phyloP scores from a whole-genome alignment of 92 coral and sea anemone species.

The Phenganax marumi region DNA sequence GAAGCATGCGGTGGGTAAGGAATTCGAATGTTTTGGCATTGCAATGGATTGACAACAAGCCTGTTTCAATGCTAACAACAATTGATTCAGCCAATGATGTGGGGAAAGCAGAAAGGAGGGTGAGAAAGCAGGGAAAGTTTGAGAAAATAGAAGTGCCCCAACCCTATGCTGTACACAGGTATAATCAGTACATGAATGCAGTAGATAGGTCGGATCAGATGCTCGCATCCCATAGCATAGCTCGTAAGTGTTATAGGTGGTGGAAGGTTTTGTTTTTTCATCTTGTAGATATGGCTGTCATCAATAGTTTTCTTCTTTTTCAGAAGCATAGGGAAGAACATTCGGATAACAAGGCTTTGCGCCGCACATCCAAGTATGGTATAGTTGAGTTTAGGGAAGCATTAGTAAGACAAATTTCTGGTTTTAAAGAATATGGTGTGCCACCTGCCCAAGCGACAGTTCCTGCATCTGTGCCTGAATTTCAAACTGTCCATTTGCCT shows the following conservation, averaged over 20 bases:
- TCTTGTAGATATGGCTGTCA: constrained; percentile 52
- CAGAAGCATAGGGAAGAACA: constrained; percentile 27
- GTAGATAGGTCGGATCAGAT: constrained; percentile 60
- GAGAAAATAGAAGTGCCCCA: constrained; percentile 38
- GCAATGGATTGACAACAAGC: constrained; percentile 62
- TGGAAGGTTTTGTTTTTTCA: constrained; percentile 64
- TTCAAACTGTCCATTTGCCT: constrained; percentile 34
- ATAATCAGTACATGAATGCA: constrained; percentile 60
- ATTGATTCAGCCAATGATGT: constrained; percentile 56
- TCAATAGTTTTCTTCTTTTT: constrained; percentile 41
- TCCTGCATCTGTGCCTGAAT: constrained; percentile 10
- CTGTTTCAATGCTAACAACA: constrained; percentile 59
- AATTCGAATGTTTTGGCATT: constrained; percentile 43
- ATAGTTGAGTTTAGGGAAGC: constrained; percentile 48
- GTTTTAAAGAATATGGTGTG: constrained; percentile 29
- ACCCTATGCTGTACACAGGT: constrained; percentile 48
- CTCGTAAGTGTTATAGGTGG: constrained; percentile 56
- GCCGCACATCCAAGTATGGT: constrained; percentile 26
- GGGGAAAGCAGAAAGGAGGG: constrained; percentile 39
- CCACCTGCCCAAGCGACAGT: constrained; percentile 30
- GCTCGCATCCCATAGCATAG: constrained; percentile 26
- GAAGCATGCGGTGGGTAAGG: constrained; percentile 60
- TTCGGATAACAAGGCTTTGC: constrained; percentile 37
- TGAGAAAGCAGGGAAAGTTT: constrained; percentile 40
- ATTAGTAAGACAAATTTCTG: constrained; percentile 45